phyloP scores from a whole-genome alignment of 2,113 vertebrate species.

The Eolophus roseicapilla region DNA sequence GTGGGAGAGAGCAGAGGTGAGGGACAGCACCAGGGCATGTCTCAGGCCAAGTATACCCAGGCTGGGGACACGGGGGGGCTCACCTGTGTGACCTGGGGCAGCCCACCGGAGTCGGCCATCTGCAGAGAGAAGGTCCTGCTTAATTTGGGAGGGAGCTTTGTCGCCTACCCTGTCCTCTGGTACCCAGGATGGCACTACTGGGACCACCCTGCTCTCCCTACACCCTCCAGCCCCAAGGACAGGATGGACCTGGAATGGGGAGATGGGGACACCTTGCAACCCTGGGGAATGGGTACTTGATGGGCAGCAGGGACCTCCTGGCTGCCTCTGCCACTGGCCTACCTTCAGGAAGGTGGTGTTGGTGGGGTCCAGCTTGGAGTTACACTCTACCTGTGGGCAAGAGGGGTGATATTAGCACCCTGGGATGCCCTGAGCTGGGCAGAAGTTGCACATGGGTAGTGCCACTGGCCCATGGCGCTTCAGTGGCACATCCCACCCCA shows the following conservation, averaged over 20 bases:
- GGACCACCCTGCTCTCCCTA: not conserved
- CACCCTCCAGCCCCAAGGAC: not conserved
- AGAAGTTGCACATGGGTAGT: not conserved
- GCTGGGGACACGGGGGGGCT: not conserved
- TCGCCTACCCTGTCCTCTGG: not conserved
- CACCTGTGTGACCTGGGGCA: constrained; percentile 98
- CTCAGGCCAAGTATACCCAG: not conserved
- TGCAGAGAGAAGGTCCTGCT: constrained; percentile 61
- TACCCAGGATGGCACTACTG: not conserved
- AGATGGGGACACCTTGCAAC: not conserved
- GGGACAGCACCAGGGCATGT: not conserved
- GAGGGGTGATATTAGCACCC: not conserved
- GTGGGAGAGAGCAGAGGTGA: not conserved
- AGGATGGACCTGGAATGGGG: not conserved
- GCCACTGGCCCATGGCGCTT: not conserved
- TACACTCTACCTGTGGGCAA: constrained; percentile 88
- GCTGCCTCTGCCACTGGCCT: not conserved
- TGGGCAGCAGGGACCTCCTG: accelerated
- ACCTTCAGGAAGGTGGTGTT: constrained; percentile 98
- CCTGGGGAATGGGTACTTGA: not conserved
- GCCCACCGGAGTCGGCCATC: constrained; percentile 98
- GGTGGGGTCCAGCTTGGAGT: constrained; percentile 97
- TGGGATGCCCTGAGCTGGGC: not conserved
- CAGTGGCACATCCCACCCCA: not conserved
- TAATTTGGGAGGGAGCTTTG: not conserved